phyloP scores from a whole-genome alignment of 2,888 invertebrate species.

The Scotopteryx bipunctaria region DNA sequence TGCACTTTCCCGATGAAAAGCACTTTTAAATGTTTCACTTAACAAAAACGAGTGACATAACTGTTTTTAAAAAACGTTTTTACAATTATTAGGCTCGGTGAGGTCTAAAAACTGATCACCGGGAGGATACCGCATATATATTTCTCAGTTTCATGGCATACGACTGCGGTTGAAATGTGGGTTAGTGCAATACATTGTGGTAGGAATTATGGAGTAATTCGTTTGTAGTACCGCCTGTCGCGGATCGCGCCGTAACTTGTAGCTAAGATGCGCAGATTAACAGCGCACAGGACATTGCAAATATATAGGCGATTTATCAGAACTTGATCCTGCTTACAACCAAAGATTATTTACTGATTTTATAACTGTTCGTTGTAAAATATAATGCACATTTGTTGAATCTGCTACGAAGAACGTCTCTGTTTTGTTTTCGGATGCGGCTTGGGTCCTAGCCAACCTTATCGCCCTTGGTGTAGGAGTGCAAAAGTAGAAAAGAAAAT shows the following conservation, averaged over 20 bases:
- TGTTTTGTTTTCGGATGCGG: too few relatives aligned
- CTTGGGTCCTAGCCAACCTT: too few relatives aligned
- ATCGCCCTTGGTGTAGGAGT: too few relatives aligned
- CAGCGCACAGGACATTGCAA: constrained; percentile 4
- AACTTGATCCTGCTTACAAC: background rate
- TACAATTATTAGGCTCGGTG: background rate
- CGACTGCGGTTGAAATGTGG: constrained; percentile 24
- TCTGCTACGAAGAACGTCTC: too few relatives aligned
- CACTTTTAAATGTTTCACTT: too few relatives aligned
- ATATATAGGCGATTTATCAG: background rate
- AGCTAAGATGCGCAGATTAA: constrained; percentile 14
- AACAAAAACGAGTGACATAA: too few relatives aligned
- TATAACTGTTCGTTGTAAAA: too few relatives aligned
- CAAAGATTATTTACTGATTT: too few relatives aligned
- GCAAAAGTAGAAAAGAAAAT: too few relatives aligned
- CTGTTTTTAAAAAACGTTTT: too few relatives aligned
- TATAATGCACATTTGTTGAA: too few relatives aligned
- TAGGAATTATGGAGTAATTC: constrained; percentile 23
- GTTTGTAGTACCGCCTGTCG: constrained; percentile 28
- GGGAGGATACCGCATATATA: background rate
- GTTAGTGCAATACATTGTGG: constrained; percentile 27
- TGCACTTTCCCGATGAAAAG: too few relatives aligned
- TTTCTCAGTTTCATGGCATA: constrained; percentile 1
- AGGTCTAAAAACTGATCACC: background rate
- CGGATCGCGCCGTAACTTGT: constrained; percentile 13